Percentiles rank a stretch among this genome's conserved stretches.
Conservation (phyloP, 1,140 invertebrate species). For the Achatina immaculata region DNA sequence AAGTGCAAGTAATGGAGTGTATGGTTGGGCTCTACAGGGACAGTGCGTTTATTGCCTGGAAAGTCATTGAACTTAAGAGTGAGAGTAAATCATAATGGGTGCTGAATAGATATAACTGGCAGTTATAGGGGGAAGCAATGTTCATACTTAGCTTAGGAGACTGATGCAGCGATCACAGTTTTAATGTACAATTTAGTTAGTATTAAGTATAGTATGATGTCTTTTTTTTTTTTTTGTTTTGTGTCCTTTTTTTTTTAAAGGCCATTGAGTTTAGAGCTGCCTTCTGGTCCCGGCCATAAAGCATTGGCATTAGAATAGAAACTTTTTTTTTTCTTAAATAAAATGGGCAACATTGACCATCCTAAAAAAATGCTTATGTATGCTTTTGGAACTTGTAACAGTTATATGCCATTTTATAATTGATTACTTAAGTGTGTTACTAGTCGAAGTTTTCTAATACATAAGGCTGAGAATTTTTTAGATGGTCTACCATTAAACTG, state of each 20-base stretch:
- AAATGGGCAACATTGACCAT: background rate
- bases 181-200: background rate
- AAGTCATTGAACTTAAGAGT: background rate
- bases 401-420: background rate
- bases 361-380: background rate
- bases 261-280: background rate
- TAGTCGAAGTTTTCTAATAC: background rate
- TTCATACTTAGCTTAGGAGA: background rate
- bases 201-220: too few relatives aligned
- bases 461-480: background rate
- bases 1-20: background rate
- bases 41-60: background rate
- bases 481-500: background rate
- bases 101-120: background rate
- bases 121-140: background rate
- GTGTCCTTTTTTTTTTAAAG: background rate
- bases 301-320: background rate
- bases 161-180: background rate
- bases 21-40: background rate
- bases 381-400: background rate
- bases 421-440: background rate
- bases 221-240: background rate
- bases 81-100: background rate
- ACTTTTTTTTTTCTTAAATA: too few relatives aligned
- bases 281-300: background rate